Evolutionary conservation across 1,140 invertebrate genomes (phyloP).

Genomic region (Drusus annulatus): DNA sequence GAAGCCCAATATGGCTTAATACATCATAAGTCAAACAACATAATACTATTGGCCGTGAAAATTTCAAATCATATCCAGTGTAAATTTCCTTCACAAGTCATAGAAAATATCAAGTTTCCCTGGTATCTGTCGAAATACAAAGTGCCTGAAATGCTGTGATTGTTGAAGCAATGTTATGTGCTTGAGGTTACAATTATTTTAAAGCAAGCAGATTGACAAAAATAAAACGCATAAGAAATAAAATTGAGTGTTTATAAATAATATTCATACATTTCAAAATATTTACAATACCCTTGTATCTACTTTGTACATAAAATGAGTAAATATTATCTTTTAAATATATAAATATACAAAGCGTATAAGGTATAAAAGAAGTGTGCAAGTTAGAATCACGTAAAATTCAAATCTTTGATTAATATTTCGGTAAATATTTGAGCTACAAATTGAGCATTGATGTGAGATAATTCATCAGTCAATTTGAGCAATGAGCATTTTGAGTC

Average conservation of each 20-base stretch:
- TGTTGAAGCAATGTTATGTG: slow-evolving; percentile 17
- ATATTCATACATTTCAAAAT: slow-evolving; percentile 47
- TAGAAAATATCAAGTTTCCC: too few species aligned
- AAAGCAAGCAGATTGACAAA: slow-evolving; percentile 39
- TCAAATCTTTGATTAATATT: too few species aligned
- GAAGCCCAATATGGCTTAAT: too few species aligned
- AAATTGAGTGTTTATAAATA: slow-evolving; percentile 47
- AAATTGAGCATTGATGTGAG: too few species aligned
- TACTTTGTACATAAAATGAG: slow-evolving; percentile 43
- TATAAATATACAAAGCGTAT: slow-evolving; percentile 47
- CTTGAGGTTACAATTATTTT: background rate
- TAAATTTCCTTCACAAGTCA: too few species aligned
- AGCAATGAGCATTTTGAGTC: too few species aligned
- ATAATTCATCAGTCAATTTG: too few species aligned
- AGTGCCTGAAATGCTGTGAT: slow-evolving; percentile 1
- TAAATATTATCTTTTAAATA: slow-evolving; percentile 38
- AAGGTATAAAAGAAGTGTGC: slow-evolving; percentile 36
- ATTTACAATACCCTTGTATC: slow-evolving; percentile 32
- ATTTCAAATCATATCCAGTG: too few species aligned
- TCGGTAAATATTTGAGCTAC: too few species aligned
- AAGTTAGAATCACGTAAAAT: slow-evolving; percentile 42
- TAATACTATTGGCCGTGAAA: too few species aligned
- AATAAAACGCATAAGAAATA: slow-evolving; percentile 47
- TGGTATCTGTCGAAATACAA: too few species aligned
- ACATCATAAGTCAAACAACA: too few species aligned